A percentile compares a stretch with the other conserved stretches of the same genome.
Evolutionary conservation across 2,797 vertebrate genomes (phyloP).

Genomic region (Columba guinea): DNA sequence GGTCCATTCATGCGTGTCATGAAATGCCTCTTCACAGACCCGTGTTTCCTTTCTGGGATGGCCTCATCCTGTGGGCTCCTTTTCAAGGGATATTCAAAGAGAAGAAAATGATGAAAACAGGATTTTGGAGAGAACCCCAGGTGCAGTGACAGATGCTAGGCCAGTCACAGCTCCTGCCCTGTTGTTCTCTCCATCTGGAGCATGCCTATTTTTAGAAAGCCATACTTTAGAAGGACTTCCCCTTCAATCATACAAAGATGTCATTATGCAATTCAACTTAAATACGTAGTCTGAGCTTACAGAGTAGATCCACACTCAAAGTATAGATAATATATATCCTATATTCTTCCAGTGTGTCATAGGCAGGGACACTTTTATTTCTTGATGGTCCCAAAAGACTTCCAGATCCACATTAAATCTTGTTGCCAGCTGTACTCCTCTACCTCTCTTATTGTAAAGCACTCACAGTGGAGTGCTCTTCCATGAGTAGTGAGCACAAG

Average conservation of each 20-base stretch:
- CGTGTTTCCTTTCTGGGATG: neutral
- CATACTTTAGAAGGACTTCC: neutral
- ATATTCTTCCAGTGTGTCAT: neutral
- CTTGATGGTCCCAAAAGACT: neutral
- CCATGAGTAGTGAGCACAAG: neutral
- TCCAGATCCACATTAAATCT: neutral
- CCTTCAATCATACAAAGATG: neutral
- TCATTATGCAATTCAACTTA: neutral
- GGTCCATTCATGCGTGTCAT: neutral
- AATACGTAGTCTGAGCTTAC: neutral
- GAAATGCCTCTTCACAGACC: neutral
- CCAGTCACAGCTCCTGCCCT: slow-evolving; percentile 22
- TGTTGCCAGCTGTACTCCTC: neutral
- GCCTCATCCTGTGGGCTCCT: neutral
- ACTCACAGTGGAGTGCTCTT: neutral
- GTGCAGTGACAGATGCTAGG: slow-evolving; percentile 12
- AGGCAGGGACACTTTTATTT: neutral
- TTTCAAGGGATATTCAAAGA: slow-evolving; percentile 16
- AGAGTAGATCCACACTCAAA: neutral
- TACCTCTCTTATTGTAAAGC: fast-evolving
- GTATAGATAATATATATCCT: neutral
- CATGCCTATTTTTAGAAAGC: neutral
- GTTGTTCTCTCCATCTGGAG: slow-evolving; percentile 30
- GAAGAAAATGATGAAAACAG: neutral
- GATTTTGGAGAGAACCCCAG: neutral